These are phyloP conservation scores for Danio tinwini DNA, from an alignment of 2,797 vertebrate species.

Conservation along the genomic window DNA sequence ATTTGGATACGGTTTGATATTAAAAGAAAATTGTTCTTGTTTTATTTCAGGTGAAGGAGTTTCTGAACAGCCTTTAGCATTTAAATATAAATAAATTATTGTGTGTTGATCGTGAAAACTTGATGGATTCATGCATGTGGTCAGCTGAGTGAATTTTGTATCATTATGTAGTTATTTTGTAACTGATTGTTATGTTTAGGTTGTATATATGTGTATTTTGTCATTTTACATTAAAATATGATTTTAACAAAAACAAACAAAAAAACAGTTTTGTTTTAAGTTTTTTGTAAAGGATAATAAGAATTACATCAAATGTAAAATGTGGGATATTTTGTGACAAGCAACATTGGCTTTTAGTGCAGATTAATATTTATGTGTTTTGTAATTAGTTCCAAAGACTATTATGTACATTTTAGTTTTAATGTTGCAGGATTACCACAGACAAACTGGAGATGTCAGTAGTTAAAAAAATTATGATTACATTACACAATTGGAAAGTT, in stretches of 20 bases:
- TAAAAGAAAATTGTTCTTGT: neutral
- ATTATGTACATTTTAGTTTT: neutral
- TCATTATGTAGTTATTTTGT: neutral
- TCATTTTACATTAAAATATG: slow-evolving; percentile 5
- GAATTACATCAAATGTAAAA: neutral
- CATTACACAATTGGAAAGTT: neutral
- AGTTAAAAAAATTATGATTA: neutral
- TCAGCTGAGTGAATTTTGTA: neutral
- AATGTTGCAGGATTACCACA: neutral
- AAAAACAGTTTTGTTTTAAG: neutral
- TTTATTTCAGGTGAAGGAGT: slow-evolving; percentile 70
- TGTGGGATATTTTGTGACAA: neutral
- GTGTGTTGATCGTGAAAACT: neutral
- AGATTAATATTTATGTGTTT: neutral
- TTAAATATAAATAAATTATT: neutral
- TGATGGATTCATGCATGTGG: neutral
- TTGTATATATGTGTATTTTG: slow-evolving; percentile 52
- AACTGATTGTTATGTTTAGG: neutral
- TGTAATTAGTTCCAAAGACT: neutral
- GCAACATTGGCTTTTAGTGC: no score
- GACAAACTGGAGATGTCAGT: neutral
- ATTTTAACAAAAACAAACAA: neutral
- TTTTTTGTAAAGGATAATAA: neutral
- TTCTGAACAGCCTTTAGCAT: slow-evolving; percentile 61
- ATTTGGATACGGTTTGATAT: neutral